Evolutionary conservation across 2,113 vertebrate genomes (phyloP).

Genomic region (Typhlomys cinereus): DNA sequence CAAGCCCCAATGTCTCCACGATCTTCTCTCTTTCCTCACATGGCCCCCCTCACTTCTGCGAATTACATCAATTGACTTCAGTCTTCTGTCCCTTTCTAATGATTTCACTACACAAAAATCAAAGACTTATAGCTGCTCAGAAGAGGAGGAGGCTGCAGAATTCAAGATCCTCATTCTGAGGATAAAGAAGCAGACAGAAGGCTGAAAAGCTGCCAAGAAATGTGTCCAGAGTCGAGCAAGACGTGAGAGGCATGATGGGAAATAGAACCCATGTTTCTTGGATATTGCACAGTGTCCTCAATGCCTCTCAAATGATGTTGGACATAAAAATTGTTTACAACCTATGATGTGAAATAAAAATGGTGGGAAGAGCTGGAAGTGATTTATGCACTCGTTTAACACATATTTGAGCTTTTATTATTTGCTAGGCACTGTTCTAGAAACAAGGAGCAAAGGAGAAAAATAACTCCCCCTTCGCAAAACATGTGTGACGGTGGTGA

Average conservation of each 20-base stretch:
- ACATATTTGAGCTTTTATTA: not conserved
- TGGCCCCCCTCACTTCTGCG: not conserved
- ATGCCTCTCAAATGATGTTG: not conserved
- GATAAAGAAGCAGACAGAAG: not conserved
- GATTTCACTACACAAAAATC: not conserved
- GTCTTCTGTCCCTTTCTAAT: not conserved
- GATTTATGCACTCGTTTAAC: not conserved
- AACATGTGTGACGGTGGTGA: not conserved
- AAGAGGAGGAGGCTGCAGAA: not conserved
- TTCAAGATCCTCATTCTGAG: not conserved
- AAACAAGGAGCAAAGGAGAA: not conserved
- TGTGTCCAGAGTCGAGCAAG: not conserved
- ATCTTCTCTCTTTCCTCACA: not conserved
- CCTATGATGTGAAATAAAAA: not conserved
- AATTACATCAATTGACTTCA: conserved; percentile 3
- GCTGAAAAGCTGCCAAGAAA: too few relatives aligned
- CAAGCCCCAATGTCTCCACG: not conserved
- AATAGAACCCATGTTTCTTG: not conserved
- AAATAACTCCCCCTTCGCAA: not conserved
- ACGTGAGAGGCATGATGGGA: not conserved
- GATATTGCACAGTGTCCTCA: not conserved
- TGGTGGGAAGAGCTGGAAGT: not conserved
- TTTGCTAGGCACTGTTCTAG: not conserved
- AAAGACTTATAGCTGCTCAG: not conserved
- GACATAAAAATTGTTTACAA: not conserved